Evolutionary conservation across 1,140 invertebrate species (phyloP).

Genomic region (Scaptomyza montana): DNA sequence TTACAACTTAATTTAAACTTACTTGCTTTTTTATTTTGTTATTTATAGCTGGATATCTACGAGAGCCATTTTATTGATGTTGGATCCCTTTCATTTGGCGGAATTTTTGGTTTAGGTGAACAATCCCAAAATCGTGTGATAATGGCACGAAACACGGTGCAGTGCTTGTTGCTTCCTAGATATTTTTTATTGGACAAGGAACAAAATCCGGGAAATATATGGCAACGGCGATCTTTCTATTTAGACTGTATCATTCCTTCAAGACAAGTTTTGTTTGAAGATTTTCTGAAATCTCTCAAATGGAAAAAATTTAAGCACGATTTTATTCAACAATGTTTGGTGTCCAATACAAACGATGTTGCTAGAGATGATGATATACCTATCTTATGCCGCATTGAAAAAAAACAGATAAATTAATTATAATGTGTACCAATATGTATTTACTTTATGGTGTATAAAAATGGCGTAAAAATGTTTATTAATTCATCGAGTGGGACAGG

Average conservation of each 20-base stretch:
- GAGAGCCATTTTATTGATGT: constrained; percentile 79
- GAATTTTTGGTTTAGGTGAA: constrained; percentile 84
- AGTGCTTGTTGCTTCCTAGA: constrained; percentile 85
- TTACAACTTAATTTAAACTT: not conserved
- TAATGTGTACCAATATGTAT: not conserved
- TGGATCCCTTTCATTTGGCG: constrained; percentile 71
- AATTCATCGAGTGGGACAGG: too few relatives aligned
- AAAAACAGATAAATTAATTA: constrained; percentile 32
- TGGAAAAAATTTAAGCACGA: constrained; percentile 85
- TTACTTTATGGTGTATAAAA: not conserved
- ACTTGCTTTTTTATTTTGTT: not conserved
- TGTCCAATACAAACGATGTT: constrained; percentile 2
- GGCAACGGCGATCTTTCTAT: constrained; percentile 85
- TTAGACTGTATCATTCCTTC: constrained; percentile 85
- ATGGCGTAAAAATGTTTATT: too few relatives aligned
- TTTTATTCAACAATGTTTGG: constrained; percentile 70
- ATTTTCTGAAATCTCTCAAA: constrained; percentile 84
- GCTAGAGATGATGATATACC: constrained; percentile 68
- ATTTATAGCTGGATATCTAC: constrained; percentile 9
- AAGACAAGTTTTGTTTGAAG: constrained; percentile 83
- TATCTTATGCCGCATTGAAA: constrained; percentile 74
- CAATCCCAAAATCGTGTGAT: constrained; percentile 85
- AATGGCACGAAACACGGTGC: constrained; percentile 84
- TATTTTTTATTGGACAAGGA: constrained; percentile 85
- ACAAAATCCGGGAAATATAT: constrained; percentile 86